Evolutionary conservation across 2,797 vertebrate genomes (phyloP).

Genomic region (Acanthurus lineatus): DNA sequence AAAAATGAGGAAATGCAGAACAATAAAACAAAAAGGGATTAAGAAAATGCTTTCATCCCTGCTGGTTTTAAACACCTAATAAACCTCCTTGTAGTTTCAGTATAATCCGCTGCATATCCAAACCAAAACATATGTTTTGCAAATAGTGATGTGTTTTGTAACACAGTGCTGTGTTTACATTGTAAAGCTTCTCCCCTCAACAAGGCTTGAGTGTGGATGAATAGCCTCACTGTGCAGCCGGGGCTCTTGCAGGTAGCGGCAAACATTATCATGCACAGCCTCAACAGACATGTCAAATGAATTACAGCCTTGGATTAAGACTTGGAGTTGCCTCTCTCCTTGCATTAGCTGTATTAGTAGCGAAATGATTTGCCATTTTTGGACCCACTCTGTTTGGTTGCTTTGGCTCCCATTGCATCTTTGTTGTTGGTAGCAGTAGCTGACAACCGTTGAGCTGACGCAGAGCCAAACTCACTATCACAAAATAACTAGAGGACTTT

Average conservation of each 20-base stretch:
- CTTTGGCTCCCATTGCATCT: constrained; percentile 38
- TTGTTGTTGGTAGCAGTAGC: constrained; percentile 47
- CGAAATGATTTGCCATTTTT: constrained; percentile 48
- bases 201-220: constrained; percentile 73
- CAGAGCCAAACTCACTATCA: constrained; percentile 9
- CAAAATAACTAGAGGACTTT: not conserved
- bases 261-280: constrained; percentile 67
- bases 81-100: not conserved
- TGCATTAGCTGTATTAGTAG: constrained; percentile 32
- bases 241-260: constrained; percentile 67
- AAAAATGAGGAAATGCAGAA: constrained; percentile 6
- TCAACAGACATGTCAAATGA: constrained; percentile 68
- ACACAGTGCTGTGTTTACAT: constrained; percentile 74
- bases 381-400: constrained; percentile 35
- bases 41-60: constrained; percentile 8
- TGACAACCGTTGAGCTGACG: constrained; percentile 15
- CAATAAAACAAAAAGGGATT: not conserved
- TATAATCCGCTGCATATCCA: constrained; percentile 17
- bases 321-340: constrained; percentile 36
- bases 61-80: constrained; percentile 22
- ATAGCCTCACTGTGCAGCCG: constrained; percentile 75
- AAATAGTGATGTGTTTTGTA: constrained; percentile 76
- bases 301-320: constrained; percentile 57
- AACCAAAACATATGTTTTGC: constrained; percentile 54
- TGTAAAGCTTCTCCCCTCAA: constrained; percentile 67